Conservation (phyloP, 1,140 invertebrate species). For the Watersipora subatra region DNA sequence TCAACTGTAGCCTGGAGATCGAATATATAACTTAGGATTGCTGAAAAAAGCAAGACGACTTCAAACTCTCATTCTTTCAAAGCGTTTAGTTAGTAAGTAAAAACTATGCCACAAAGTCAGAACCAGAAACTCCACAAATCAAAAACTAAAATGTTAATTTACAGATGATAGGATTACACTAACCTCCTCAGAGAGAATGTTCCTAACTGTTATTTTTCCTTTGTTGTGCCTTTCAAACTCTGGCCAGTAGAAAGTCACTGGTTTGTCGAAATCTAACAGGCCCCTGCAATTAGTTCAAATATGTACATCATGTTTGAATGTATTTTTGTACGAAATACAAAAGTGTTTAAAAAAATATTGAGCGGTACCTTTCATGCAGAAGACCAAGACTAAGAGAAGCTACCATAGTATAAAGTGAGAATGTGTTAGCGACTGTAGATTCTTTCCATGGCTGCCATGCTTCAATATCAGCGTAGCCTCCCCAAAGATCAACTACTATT, state of each 20-base stretch:
- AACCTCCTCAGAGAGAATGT: slow-evolving; percentile 38
- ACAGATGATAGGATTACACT: too few species aligned
- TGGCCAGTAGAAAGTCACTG: slow-evolving; percentile 39
- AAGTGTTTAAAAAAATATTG: too few species aligned
- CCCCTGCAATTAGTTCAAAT: slow-evolving; percentile 22
- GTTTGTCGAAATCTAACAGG: slow-evolving; percentile 30
- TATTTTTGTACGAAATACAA: too few species aligned
- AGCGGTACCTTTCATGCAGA: slow-evolving; percentile 36
- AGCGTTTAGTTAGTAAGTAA: too few species aligned
- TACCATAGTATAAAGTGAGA: slow-evolving; percentile 26
- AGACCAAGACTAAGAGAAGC: slow-evolving; percentile 30
- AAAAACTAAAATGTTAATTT: too few species aligned
- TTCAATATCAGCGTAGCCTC: slow-evolving; percentile 31
- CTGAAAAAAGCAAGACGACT: too few species aligned
- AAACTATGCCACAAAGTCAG: too few species aligned
- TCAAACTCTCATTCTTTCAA: too few species aligned
- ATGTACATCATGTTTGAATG: too few species aligned
- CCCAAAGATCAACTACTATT: slow-evolving; percentile 35
- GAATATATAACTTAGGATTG: too few species aligned
- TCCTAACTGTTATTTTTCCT: slow-evolving; percentile 36
- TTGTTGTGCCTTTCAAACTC: slow-evolving; percentile 41
- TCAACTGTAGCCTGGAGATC: too few species aligned
- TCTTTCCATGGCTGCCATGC: slow-evolving; percentile 17
- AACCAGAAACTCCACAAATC: too few species aligned
- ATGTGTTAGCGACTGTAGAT: slow-evolving; percentile 16